phyloP scores from a whole-genome alignment of 2,797 vertebrate species.

The Thaleichthys pacificus region DNA sequence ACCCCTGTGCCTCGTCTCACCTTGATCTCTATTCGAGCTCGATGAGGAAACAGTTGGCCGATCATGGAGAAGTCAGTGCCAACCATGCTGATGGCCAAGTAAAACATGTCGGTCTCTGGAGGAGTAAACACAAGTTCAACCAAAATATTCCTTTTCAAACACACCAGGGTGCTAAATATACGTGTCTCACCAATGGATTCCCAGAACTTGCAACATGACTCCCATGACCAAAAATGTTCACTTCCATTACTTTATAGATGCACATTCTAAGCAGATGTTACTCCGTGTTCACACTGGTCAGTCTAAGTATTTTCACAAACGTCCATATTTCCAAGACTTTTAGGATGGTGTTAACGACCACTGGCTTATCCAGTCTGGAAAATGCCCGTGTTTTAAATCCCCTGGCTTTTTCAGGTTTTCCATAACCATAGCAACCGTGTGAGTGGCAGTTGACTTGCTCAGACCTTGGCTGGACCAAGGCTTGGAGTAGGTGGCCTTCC shows the following conservation, averaged over 20 bases:
- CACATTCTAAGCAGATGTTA: not conserved
- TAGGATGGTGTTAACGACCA: not conserved
- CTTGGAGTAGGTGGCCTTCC: constrained; percentile 85
- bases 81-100: constrained; percentile 96
- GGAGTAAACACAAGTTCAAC: not conserved
- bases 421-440: too few species aligned
- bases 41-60: constrained; percentile 91
- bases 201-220: too few species aligned
- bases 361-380: not conserved
- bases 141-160: not conserved
- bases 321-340: too few species aligned
- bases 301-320: too few species aligned
- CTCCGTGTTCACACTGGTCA: not conserved
- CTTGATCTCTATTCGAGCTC: constrained; percentile 93
- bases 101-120: constrained; percentile 98
- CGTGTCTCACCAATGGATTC: too few species aligned
- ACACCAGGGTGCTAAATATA: not conserved
- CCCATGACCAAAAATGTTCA: too few species aligned
- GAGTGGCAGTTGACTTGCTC: not conserved
- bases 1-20: constrained; percentile 62
- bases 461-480: constrained; percentile 93
- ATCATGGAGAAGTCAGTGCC: constrained; percentile 98
- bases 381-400: too few species aligned
- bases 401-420: too few species aligned
- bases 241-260: too few species aligned